Percentiles rank a stretch among this genome's conserved stretches.
Conservation (phyloP, 2,797 vertebrate species). For the Scleropages formosus region DNA sequence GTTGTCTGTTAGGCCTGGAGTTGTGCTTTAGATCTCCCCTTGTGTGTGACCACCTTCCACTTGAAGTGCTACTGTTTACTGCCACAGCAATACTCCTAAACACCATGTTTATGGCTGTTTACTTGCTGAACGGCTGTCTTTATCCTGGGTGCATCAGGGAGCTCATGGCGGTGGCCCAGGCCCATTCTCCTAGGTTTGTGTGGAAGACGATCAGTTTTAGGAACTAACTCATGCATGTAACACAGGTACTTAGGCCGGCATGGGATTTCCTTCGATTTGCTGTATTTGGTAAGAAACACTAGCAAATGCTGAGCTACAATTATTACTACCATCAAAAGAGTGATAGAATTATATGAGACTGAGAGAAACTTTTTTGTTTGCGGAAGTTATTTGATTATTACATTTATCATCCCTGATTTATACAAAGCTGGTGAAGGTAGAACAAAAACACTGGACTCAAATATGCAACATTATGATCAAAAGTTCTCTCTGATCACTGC, state of each 20-base stretch:
- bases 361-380: no score
- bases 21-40: constrained; percentile 3
- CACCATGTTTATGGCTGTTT: constrained; percentile 11
- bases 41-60: not conserved
- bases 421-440: no score
- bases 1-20: not conserved
- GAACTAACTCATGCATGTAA: not conserved
- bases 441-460: no score
- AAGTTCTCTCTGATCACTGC: not conserved
- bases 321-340: no score
- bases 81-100: not conserved
- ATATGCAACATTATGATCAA: no score
- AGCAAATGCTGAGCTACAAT: no score
- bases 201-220: constrained; percentile 1
- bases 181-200: not conserved
- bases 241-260: not conserved
- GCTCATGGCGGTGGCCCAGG: not conserved
- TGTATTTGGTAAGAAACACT: not conserved
- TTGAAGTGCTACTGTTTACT: no score
- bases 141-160: not conserved
- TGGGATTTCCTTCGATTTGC: not conserved
- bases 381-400: no score
- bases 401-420: no score
- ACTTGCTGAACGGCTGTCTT: not conserved
- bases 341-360: no score